phyloP scores from a whole-genome alignment of 1,140 invertebrate genomes.

The Polyergus mexicanus region DNA sequence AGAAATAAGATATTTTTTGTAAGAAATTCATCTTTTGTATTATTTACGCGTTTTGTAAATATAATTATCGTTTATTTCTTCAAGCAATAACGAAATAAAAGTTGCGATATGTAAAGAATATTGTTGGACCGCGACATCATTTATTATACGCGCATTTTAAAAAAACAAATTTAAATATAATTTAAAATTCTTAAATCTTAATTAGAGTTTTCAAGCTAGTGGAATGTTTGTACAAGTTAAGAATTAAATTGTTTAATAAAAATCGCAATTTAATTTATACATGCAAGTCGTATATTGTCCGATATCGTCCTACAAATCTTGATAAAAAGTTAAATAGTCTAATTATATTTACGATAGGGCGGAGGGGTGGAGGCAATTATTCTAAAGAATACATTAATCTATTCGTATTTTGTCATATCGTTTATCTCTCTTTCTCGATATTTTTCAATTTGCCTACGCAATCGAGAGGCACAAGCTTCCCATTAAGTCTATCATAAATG shows the following conservation, averaged over 20 bases:
- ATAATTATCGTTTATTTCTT: neutral
- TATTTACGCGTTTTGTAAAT: neutral
- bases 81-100: slow-evolving; percentile 6
- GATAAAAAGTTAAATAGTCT: neutral
- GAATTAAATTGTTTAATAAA: neutral
- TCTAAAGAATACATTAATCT: neutral
- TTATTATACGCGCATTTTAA: neutral
- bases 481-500: neutral
- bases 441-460: slow-evolving; percentile 15
- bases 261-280: neutral
- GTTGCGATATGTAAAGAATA: neutral
- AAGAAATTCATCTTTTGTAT: neutral
- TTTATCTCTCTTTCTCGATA: neutral
- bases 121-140: neutral
- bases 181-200: neutral
- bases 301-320: neutral
- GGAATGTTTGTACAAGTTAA: neutral
- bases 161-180: neutral
- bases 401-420: neutral
- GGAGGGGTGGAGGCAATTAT: neutral
- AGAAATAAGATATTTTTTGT: slow-evolving; percentile 3
- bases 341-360: neutral
- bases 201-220: neutral
- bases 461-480: neutral
- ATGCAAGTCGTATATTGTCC: neutral